phyloP scores from a whole-genome alignment of 2,113 vertebrate genomes.

The Notiomystis cincta region DNA sequence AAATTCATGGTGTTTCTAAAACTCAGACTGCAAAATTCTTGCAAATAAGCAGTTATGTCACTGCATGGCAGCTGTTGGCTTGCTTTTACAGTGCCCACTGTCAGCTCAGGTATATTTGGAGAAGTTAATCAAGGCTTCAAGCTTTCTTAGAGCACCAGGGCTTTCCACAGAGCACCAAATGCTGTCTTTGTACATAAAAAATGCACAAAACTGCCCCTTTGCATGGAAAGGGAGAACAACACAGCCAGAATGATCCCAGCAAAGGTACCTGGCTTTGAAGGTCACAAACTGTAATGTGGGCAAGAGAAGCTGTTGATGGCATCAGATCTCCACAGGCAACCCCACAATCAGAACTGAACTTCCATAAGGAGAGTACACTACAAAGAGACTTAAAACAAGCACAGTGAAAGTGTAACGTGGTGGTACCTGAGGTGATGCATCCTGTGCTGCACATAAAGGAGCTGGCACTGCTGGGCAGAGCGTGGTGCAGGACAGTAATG shows the following conservation, averaged over 20 bases:
- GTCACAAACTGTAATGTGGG: rapidly evolving
- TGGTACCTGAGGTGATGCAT: rapidly evolving
- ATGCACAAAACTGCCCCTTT: background rate
- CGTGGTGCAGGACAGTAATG: background rate
- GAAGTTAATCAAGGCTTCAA: background rate
- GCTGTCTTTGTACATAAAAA: background rate
- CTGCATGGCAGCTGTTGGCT: rapidly evolving
- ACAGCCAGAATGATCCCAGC: background rate
- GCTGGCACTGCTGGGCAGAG: background rate
- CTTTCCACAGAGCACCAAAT: background rate
- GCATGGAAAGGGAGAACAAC: background rate
- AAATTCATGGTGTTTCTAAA: rapidly evolving
- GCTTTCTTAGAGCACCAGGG: background rate
- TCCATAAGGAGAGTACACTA: rapidly evolving
- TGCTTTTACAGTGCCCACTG: background rate
- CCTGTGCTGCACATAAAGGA: rapidly evolving
- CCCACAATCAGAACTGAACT: background rate
- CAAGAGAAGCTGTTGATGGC: background rate
- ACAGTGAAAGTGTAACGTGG: background rate
- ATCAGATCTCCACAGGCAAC: background rate
- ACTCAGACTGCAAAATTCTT: background rate
- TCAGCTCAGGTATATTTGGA: background rate
- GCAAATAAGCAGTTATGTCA: background rate
- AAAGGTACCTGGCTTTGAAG: background rate
- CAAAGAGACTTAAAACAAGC: background rate